Base-by-base conservation (phyloP, 2,797 vertebrate genomes). In the Delichon dasypus region DNA sequence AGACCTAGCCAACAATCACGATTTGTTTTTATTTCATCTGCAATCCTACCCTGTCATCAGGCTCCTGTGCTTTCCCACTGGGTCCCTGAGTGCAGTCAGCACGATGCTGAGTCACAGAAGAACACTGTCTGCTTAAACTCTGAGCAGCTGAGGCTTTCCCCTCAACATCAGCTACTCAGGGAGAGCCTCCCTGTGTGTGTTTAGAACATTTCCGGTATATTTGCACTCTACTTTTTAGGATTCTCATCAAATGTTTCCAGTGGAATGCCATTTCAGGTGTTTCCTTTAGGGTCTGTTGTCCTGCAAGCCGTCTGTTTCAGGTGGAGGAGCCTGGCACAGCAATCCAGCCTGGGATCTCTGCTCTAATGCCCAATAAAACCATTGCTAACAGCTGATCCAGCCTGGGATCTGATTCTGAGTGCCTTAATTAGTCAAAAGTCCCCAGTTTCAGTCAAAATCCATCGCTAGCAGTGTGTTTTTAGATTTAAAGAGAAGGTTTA, bases 11-110 rank as follows among this genome's bases (percentile, higher is more conserved):
- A 89, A 85, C 42, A 81, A 78, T 67, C 54, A 13, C 36, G 36
- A 22, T 72, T 87, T 75, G 25, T 36, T 92, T 90, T 68, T 20
- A 47, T 81, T 92, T 85, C 64, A 58, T 65, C 55, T 86, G 71
- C 47, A 77, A 66, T 53, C 44, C 40, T 44, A 68, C 11, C 22
- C 45, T 23, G 1, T 68, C 51, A 54, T 70, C 77, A 62, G 27
- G 48, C 67, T 94, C 44, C 62, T 1, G 0, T 68, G 54, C 62
- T 71, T 80, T 74, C 90, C 74, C 62, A 34, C 32, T 13, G 5
- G 55, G 68, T 89, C 86, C 51, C 54, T 16, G 20, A 84, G 42
- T 20, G 20, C 65, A 62, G 42, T 17, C 6, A 2, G 60, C 45
- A 17, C 0, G 1, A 57, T 90, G 83, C 83, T 81, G 90, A 90